Conservation (phyloP, 2,888 invertebrate species). For the Acrocyrtus sp. region DNA sequence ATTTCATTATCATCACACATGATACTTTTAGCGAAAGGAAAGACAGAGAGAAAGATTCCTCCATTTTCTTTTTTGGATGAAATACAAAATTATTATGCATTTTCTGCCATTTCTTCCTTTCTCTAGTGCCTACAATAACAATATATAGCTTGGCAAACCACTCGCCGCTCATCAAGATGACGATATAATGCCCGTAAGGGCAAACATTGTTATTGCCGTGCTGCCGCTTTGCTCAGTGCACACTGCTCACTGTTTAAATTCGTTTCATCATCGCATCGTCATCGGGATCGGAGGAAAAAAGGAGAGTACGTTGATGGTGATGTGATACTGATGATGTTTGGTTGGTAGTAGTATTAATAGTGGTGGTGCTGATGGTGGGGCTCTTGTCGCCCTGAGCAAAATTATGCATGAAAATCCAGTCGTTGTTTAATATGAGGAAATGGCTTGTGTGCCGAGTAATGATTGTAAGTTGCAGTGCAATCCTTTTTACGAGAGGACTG, state of each 20-base stretch:
- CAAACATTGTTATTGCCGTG: neutral
- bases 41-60: too few relatives aligned
- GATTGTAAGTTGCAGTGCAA: neutral
- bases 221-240: neutral
- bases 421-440: neutral
- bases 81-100: too few relatives aligned
- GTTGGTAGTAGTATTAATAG: too few relatives aligned
- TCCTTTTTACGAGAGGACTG: neutral
- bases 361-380: constrained; percentile 24
- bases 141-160: neutral
- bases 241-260: neutral
- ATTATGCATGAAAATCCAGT: constrained; percentile 1
- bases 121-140: neutral
- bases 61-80: too few relatives aligned
- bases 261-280: neutral
- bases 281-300: too few relatives aligned
- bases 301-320: neutral
- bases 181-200: neutral
- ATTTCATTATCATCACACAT: neutral
- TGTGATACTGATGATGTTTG: neutral
- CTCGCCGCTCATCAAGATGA: too few relatives aligned
- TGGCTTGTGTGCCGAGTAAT: neutral
- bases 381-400: constrained; percentile 22
- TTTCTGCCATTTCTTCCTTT: neutral
- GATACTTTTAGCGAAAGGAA: neutral